A percentile compares a stretch with the other conserved stretches of the same genome.
These are phyloP conservation scores for Parochlus steinenii DNA, from an alignment of 2,888 invertebrate species.

Conservation along the genomic window DNA sequence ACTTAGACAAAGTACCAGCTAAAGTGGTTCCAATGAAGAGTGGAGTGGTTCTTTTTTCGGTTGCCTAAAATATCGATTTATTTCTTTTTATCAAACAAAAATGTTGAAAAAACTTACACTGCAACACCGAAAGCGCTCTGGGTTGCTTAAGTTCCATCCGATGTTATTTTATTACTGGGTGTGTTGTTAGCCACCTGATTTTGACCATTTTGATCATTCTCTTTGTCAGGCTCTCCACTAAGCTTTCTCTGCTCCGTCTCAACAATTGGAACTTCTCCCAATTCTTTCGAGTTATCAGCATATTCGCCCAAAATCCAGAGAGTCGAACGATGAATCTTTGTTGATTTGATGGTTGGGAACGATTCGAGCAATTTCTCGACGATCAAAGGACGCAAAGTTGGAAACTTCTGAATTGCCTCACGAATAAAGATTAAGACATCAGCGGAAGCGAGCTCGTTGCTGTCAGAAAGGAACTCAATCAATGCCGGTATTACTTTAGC, in stretches of 20 bases:
- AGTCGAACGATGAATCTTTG: slow-evolving; percentile 82
- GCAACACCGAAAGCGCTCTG: slow-evolving; percentile 90
- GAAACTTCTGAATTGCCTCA: slow-evolving; percentile 90
- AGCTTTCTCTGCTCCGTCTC: slow-evolving; percentile 52
- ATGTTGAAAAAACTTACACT: too few relatives aligned
- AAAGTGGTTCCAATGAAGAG: slow-evolving; percentile 88
- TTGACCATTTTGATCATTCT: slow-evolving; percentile 30
- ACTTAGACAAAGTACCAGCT: slow-evolving; percentile 78
- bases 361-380: slow-evolving; percentile 60
- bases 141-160: slow-evolving; percentile 97
- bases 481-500: slow-evolving; percentile 85
- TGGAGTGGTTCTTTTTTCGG: slow-evolving; percentile 50
- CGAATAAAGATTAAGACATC: slow-evolving; percentile 91
- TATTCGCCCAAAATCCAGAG: slow-evolving; percentile 98
- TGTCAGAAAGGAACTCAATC: slow-evolving; percentile 82
- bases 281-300: slow-evolving; percentile 60
- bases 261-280: slow-evolving; percentile 51
- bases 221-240: slow-evolving; percentile 46
- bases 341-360: slow-evolving; percentile 74
- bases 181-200: slow-evolving; percentile 22
- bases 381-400: slow-evolving; percentile 60
- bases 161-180: slow-evolving; percentile 53
- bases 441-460: slow-evolving; percentile 74
- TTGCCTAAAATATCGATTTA: slow-evolving; percentile 22
- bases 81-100: slow-evolving; percentile 20